These are phyloP conservation scores for Philypnodon macrostomus DNA, from an alignment of 2,797 vertebrate genomes.

Conservation along the genomic window DNA sequence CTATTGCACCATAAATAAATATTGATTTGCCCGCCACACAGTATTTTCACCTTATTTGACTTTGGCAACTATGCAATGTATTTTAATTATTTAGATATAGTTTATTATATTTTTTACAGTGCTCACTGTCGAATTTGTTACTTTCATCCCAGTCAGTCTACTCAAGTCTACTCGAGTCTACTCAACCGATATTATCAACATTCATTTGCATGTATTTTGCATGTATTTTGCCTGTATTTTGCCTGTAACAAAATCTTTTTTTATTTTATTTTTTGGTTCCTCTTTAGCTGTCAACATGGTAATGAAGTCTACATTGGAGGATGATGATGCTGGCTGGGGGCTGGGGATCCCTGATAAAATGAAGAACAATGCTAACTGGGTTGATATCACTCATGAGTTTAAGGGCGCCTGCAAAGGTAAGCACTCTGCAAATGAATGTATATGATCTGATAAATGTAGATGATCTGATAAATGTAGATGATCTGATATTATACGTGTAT, in stretches of 20 bases:
- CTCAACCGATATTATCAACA: too few relatives aligned
- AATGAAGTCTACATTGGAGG: conserved; percentile 92
- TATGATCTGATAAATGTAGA: too few relatives aligned
- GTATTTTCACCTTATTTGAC: background rate
- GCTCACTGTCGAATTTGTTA: too few relatives aligned
- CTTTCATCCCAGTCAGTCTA: too few relatives aligned
- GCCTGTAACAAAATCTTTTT: too few relatives aligned
- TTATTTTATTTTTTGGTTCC: conserved; percentile 6
- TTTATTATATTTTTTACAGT: conserved; percentile 5
- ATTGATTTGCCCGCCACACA: background rate
- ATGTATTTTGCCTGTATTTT: background rate
- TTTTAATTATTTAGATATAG: background rate
- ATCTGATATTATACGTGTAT: too few relatives aligned
- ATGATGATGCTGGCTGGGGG: conserved; percentile 94
- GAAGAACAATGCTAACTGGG: conserved; percentile 90
- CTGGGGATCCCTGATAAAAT: conserved; percentile 91
- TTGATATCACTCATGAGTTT: conserved; percentile 95
- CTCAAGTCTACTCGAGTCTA: too few relatives aligned
- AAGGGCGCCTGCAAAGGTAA: conserved; percentile 94
- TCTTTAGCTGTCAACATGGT: conserved; percentile 82
- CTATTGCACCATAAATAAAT: background rate
- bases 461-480: too few relatives aligned
- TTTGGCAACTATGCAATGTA: background rate
- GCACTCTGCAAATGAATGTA: background rate
- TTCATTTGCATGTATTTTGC: too few relatives aligned